These are phyloP conservation scores for Zaprionus tsacasi DNA, from an alignment of 1,140 invertebrate genomes.

Conservation along the genomic window DNA sequence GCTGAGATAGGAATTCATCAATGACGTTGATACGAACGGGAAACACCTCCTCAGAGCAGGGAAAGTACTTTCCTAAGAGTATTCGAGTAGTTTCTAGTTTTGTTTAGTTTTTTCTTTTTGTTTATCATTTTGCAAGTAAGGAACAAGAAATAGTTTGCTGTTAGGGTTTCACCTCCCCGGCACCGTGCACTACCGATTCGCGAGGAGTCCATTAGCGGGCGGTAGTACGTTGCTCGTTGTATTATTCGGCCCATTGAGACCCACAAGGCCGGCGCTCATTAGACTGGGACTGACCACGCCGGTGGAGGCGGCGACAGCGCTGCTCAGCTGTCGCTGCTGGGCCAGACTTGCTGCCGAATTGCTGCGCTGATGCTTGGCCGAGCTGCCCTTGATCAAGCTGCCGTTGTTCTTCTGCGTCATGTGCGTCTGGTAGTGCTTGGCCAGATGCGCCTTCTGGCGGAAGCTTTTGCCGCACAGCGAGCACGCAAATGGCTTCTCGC, in stretches of 20 bases:
- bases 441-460: slow-evolving; percentile 97
- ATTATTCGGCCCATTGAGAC: slow-evolving; percentile 60
- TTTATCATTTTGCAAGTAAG: slow-evolving; percentile 66
- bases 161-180: slow-evolving; percentile 19
- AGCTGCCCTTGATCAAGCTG: slow-evolving; percentile 72
- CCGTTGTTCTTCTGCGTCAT: slow-evolving; percentile 89
- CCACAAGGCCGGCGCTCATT: slow-evolving; percentile 51
- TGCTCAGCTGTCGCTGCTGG: slow-evolving; percentile 55
- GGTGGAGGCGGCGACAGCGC: slow-evolving; percentile 40
- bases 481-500: slow-evolving; percentile 95
- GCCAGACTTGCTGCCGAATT: slow-evolving; percentile 14
- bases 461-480: slow-evolving; percentile 95
- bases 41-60: not conserved
- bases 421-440: slow-evolving; percentile 98
- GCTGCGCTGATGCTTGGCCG: slow-evolving; percentile 67
- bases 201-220: slow-evolving; percentile 75
- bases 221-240: slow-evolving; percentile 65
- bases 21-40: slow-evolving; percentile 63
- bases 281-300: slow-evolving; percentile 43
- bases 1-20: slow-evolving; percentile 78
- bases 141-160: slow-evolving; percentile 77
- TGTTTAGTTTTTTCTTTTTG: slow-evolving; percentile 34
- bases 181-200: slow-evolving; percentile 70
- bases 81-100: slow-evolving; percentile 52
- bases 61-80: slow-evolving; percentile 47